Evolutionary conservation across 2,113 vertebrate genomes (phyloP), one percentile per base, ranked within the genome.

Genomic region (Oceanodroma tethys): DNA sequence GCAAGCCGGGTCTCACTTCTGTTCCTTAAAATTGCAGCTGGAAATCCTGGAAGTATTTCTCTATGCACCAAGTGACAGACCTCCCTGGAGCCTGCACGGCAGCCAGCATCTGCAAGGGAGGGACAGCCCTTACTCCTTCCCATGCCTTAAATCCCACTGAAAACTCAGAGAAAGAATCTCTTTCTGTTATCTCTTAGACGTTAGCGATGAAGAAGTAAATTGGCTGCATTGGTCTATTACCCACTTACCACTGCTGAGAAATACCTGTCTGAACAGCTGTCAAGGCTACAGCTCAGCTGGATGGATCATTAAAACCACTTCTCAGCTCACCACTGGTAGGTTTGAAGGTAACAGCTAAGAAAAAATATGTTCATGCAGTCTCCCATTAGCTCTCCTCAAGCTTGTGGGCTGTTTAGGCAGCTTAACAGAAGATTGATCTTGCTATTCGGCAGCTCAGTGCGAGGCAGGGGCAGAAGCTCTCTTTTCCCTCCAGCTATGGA

Each of bases 291-390:
- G n/a, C 89, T 89, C 82, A 36, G 84, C 86, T 81, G 59, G 4
- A 13, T 83, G 86, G 88, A 83, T 91, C 95, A 93, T 95, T 93
- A 93, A 74, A 96, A 93, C 76, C 27, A 63, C 81, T 94, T 80
- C 81, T 86, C 59, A 62, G 62, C 85, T 96, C 34, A 0, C 62
- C 83, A 65, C 85, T 76, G 74, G 17, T 87, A 86, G 66, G 66
- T 92, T 72, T 66, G 90, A 87, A 88, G 79, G 66, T 82, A 95
- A 87, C 76, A 68, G 68, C 56, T 72, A 5, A 81, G 66, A 66
- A n/a, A 80, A 27, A 86, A 42, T 18, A 75, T n/a, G n/a, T 91
- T 85, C 48, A 13, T 40, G 81, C 48, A 25, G 48, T 52, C 86
- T 93, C 70, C 76, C 62, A 63, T 92, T 81, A 97, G 80, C 47